Evolutionary conservation across 2,797 vertebrate species (phyloP).

Genomic region (Sphenopsis melanotis): DNA sequence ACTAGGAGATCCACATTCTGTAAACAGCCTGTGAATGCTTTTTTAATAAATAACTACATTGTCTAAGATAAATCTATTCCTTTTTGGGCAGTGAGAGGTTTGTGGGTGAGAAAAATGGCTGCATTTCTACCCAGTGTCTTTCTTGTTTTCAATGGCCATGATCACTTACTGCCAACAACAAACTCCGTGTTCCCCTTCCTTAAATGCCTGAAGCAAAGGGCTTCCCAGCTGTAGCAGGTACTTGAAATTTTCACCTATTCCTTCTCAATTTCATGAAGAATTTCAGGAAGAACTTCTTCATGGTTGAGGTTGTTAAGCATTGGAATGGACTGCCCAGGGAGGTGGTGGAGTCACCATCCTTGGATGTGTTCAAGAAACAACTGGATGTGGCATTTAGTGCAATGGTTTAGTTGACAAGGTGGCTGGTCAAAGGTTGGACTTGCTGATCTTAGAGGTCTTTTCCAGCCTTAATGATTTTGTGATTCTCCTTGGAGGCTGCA

Average conservation of each 20-base stretch:
- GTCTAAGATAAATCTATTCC: neutral
- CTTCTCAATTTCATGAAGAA: neutral
- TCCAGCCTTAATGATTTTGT: neutral
- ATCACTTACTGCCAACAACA: neutral
- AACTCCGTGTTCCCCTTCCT: neutral
- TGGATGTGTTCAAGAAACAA: neutral
- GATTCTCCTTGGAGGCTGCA: neutral
- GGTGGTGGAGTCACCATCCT: neutral
- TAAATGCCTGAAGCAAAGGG: neutral
- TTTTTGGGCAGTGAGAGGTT: accelerated
- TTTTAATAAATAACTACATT: neutral
- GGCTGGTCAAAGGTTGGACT: neutral
- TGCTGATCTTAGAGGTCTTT: neutral
- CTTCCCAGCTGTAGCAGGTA: neutral
- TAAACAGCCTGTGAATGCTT: neutral
- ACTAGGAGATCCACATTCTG: neutral
- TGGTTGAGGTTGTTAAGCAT: neutral
- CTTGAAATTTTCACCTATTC: neutral
- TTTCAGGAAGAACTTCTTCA: neutral
- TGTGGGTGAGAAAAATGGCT: neutral
- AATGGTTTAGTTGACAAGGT: neutral
- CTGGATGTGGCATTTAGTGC: neutral
- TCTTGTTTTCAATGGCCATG: neutral
- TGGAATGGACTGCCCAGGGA: neutral
- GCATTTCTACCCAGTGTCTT: neutral